phyloP scores from a whole-genome alignment of 2,888 invertebrate species.

The Hirtodrosophila trivittata region DNA sequence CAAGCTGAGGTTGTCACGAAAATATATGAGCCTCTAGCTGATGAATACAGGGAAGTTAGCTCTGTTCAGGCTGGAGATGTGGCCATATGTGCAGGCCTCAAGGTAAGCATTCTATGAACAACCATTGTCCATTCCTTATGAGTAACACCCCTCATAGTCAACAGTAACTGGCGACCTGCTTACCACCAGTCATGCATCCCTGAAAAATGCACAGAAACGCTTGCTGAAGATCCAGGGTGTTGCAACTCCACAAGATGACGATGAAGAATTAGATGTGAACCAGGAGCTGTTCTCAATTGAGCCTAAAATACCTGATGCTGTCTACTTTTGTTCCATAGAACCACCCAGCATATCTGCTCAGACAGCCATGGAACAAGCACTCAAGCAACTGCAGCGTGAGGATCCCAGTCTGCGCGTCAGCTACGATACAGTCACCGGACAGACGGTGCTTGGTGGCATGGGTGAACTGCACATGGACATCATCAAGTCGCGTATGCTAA shows the following conservation, averaged over 20 bases:
- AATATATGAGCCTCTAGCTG: slow-evolving; percentile 91
- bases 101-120: slow-evolving; percentile 85
- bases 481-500: slow-evolving; percentile 92
- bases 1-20: slow-evolving; percentile 79
- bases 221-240: slow-evolving; percentile 57
- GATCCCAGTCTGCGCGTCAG: slow-evolving; percentile 94
- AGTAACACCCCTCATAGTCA: slow-evolving; percentile 72
- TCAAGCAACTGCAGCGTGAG: slow-evolving; percentile 92
- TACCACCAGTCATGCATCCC: slow-evolving; percentile 86
- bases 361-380: slow-evolving; percentile 90
- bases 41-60: slow-evolving; percentile 92
- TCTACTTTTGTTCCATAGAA: slow-evolving; percentile 98
- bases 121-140: slow-evolving; percentile 1
- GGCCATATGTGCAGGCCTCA: slow-evolving; percentile 93
- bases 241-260: slow-evolving; percentile 61
- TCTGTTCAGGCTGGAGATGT: slow-evolving; percentile 91
- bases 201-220: slow-evolving; percentile 86
- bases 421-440: slow-evolving; percentile 91
- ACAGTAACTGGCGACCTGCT: slow-evolving; percentile 91
- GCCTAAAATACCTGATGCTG: slow-evolving; percentile 94
- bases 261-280: slow-evolving; percentile 55
- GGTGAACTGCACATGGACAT: slow-evolving; percentile 98
- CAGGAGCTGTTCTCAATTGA: slow-evolving; percentile 84
- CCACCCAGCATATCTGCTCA: slow-evolving; percentile 92
- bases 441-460: slow-evolving; percentile 96